phyloP scores from a whole-genome alignment of 2,113 vertebrate genomes.

The Emydocephalus ijimae region DNA sequence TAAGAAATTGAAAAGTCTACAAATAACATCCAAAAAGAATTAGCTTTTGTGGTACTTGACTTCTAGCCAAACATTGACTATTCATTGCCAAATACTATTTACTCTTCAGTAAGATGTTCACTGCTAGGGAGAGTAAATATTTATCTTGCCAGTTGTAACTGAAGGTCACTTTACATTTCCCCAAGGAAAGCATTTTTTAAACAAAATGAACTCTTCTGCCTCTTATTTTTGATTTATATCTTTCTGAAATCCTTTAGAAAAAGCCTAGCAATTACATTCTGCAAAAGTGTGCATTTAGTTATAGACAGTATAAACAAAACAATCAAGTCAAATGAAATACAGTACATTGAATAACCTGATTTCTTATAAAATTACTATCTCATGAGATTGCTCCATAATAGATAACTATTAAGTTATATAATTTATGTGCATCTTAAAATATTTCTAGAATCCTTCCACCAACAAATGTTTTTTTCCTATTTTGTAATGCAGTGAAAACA shows the following conservation, averaged over 20 bases:
- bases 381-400: background rate
- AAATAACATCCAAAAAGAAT: constrained; percentile 50
- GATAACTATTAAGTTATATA: background rate
- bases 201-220: constrained; percentile 25
- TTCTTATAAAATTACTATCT: background rate
- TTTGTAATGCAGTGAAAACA: background rate
- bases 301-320: background rate
- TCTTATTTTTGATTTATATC: constrained; percentile 37
- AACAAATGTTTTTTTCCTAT: background rate
- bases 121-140: constrained; percentile 50
- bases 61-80: constrained; percentile 61
- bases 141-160: constrained; percentile 50
- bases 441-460: background rate
- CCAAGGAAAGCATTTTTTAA: constrained; percentile 38
- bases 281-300: background rate
- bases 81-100: constrained; percentile 57
- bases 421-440: background rate
- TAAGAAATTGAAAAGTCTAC: constrained; percentile 54
- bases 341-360: background rate
- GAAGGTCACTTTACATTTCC: constrained; percentile 45
- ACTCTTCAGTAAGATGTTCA: constrained; percentile 43
- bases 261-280: background rate
- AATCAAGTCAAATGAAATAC: constrained; percentile 14
- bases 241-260: background rate
- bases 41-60: constrained; percentile 49